Base-by-base conservation (phyloP, 2,797 vertebrate species). In the Tadarida brasiliensis region DNA sequence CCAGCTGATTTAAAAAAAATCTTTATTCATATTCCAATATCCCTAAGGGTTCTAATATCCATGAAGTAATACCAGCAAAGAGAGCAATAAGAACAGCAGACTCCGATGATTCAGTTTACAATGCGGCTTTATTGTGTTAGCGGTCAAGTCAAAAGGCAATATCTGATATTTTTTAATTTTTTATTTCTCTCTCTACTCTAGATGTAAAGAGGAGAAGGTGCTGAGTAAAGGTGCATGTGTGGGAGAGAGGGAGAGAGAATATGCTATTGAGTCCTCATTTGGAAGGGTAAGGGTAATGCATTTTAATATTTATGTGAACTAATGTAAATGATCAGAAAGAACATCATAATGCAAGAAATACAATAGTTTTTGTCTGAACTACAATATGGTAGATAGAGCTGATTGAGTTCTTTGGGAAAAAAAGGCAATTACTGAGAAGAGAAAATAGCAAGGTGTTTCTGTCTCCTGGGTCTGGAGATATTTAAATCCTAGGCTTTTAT, bases 21-120 rank as follows among this genome's bases (percentile, higher is more conserved):
- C 99, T 99, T 99, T 99, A 99, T 99, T 99, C 99, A 99, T 99
- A 99, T 98, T 99, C 99, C 99, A 99, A 98, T 98, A 98, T 99
- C 99, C 99, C 98, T 98, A 99, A 99, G 99, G 99, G 98, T 98
- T 99, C 98, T 99, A 98, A 98, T 98, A 99, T 98, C 98, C 99
- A 98, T 98, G 98, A 98, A 98, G 98, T 98, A 98, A 98, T 98
- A 98, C 98, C 98, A 98, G 98, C 98, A 98, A 98, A 98, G 98
- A 98, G 98, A 98, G 98, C 97, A 98, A 96, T 98, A 97, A 98
- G 98, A 98, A 97, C 97, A 96, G 97, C 97, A 96, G 98, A 98
- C 97, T 98, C 98, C 78, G 87, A 96, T 97, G 98, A 97, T 98
- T 98, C 97, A 91, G 97, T 98, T 98, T 98, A 98, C 30, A 30